Conservation (phyloP, 2,888 invertebrate genomes). For the Dichetophora obliterata region DNA sequence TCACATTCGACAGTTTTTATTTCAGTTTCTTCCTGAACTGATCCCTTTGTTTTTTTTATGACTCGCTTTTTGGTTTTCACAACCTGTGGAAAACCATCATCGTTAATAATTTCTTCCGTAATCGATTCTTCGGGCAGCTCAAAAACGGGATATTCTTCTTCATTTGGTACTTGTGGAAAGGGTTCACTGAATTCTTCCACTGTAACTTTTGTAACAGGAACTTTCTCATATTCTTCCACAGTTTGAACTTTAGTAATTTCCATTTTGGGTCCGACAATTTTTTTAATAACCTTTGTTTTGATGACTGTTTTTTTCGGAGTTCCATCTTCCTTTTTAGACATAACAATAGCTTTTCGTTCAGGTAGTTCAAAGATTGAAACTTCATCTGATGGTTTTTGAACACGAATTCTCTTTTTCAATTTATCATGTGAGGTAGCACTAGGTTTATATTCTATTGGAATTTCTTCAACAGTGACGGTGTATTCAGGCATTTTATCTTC, state of each 20-base stretch:
- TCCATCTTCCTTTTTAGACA: constrained; percentile 68
- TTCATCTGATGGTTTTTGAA: constrained; percentile 60
- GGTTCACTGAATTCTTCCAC: constrained; percentile 60
- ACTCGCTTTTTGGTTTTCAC: constrained; percentile 67
- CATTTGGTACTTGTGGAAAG: constrained; percentile 60
- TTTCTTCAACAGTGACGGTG: constrained; percentile 44
- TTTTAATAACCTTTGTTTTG: constrained; percentile 71
- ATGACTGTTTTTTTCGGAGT: constrained; percentile 66
- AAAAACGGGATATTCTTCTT: constrained; percentile 57
- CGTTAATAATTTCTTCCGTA: constrained; percentile 58
- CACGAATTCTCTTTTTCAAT: constrained; percentile 57
- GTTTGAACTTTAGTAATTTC: constrained; percentile 68
- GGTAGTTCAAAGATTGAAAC: constrained; percentile 64
- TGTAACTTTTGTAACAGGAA: constrained; percentile 66
- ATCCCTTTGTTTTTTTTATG: constrained; percentile 68
- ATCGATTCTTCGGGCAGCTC: constrained; percentile 62
- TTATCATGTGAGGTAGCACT: constrained; percentile 45
- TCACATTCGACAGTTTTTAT: constrained; percentile 70
- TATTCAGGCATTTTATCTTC: constrained; percentile 45
- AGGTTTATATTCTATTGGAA: neutral
- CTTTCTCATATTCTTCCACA: constrained; percentile 69
- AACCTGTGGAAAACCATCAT: constrained; percentile 60
- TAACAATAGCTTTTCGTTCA: constrained; percentile 64
- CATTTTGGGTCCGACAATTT: constrained; percentile 67
- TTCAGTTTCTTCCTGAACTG: constrained; percentile 70